These are phyloP conservation scores for Neodon shergylaensis DNA, from an alignment of 2,113 vertebrate genomes.

Conservation along the genomic window DNA sequence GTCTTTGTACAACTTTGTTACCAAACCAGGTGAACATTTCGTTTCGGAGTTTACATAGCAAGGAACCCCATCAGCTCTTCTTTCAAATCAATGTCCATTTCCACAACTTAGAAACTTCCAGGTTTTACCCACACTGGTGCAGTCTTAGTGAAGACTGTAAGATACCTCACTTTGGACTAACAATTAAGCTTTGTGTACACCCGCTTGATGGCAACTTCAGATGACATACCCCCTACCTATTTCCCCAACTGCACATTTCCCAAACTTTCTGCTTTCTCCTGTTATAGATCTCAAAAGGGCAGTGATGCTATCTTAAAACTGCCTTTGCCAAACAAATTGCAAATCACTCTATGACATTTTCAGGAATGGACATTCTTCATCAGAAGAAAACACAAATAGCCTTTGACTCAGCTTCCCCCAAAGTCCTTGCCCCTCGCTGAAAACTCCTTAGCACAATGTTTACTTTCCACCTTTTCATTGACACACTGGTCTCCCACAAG, in stretches of 20 bases:
- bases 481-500: neutral
- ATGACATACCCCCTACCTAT: neutral
- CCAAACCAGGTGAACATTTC: neutral
- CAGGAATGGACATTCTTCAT: neutral
- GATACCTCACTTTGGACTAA: neutral
- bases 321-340: neutral
- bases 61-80: neutral
- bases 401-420: neutral
- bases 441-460: neutral
- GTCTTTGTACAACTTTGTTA: neutral
- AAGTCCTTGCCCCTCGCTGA: neutral
- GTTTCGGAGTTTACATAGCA: neutral
- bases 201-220: neutral
- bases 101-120: neutral
- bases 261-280: neutral
- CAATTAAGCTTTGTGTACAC: neutral
- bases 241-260: neutral
- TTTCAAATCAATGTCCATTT: neutral
- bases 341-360: neutral
- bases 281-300: neutral
- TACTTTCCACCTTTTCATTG: neutral
- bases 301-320: neutral
- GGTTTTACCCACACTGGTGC: neutral
- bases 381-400: neutral
- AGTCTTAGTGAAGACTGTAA: neutral